Evolutionary conservation across 2,888 invertebrate species (phyloP), one percentile per base, ranked within the genome.

Genomic region (Lasioglossum marginatum): DNA sequence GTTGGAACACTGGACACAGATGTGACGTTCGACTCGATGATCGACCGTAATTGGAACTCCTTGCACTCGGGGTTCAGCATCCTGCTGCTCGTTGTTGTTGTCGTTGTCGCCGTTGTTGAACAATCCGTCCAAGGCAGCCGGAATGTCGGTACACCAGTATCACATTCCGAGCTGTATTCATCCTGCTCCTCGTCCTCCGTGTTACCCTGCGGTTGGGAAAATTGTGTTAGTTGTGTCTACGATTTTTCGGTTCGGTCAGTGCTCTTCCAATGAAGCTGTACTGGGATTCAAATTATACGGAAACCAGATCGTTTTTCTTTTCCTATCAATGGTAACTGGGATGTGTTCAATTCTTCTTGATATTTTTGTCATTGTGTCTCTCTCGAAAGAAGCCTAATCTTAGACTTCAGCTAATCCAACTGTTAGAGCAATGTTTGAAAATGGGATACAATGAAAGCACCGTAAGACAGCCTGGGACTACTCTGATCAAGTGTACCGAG

Each of bases 1-100:
- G 83, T 78, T 48, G 83, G n/a, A 43, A 79, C 52, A 34, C 48
- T 37, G 48, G 52, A 52, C 19, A 74, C 27, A 40, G 83, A 76
- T 31, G 80, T 63, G 48, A 6, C 19, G 31, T 63, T 43, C 8
- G 70, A 66, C 70, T 90, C 83, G 37, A 75, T 34, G 45, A 77
- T 31, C 34, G 85, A 71, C 31, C 86, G 88, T 40, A 91, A 91
- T 57, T 93, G 93, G 78, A 95, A 95, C 87, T 95, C 95, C 88
- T 94, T 92, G 82, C 94, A 95, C 82, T 95, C 94, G 12, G 95
- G 95, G 86, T 95, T 95, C 48, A 94, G 88, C 8, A 93, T 94
- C 79, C 91, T 88, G 63, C 87, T 84, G 77, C 83, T 87, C 57
- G 68, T 70, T 40, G 68, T 68, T 23, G 68, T 68, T 10, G 88